Conservation (phyloP, 2,888 invertebrate genomes). For the Mimumesa dahlbomi region DNA sequence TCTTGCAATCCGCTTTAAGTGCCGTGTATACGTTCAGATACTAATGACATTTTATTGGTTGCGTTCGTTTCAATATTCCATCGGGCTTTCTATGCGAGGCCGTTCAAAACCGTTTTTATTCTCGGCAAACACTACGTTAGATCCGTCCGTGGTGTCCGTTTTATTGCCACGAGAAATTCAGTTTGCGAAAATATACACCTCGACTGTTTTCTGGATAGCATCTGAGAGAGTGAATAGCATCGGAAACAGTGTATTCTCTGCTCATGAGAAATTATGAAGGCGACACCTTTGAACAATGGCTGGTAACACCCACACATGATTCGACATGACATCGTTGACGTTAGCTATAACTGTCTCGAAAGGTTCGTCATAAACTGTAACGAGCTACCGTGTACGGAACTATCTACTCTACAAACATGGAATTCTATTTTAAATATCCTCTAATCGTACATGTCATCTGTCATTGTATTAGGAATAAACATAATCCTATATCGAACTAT, state of each 20-base stretch:
- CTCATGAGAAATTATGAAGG: slow-evolving; percentile 41
- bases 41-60: slow-evolving; percentile 46
- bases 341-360: slow-evolving; percentile 53
- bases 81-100: slow-evolving; percentile 3
- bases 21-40: slow-evolving; percentile 13
- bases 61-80: neutral
- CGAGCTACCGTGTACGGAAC: slow-evolving; percentile 55
- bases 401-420: neutral
- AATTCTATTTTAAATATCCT: too few relatives aligned
- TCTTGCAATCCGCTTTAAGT: slow-evolving; percentile 25
- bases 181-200: neutral
- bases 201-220: too few relatives aligned
- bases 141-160: neutral
- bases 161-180: slow-evolving; percentile 4
- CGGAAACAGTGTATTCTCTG: slow-evolving; percentile 10
- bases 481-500: too few relatives aligned
- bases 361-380: slow-evolving; percentile 60
- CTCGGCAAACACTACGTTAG: slow-evolving; percentile 15
- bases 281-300: slow-evolving; percentile 57
- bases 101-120: too few relatives aligned
- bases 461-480: too few relatives aligned
- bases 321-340: slow-evolving; percentile 53
- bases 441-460: too few relatives aligned
- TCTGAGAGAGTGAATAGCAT: slow-evolving; percentile 6
- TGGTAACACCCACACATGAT: slow-evolving; percentile 50